Conservation (phyloP, 2,113 vertebrate genomes). For the Felis catus region DNA sequence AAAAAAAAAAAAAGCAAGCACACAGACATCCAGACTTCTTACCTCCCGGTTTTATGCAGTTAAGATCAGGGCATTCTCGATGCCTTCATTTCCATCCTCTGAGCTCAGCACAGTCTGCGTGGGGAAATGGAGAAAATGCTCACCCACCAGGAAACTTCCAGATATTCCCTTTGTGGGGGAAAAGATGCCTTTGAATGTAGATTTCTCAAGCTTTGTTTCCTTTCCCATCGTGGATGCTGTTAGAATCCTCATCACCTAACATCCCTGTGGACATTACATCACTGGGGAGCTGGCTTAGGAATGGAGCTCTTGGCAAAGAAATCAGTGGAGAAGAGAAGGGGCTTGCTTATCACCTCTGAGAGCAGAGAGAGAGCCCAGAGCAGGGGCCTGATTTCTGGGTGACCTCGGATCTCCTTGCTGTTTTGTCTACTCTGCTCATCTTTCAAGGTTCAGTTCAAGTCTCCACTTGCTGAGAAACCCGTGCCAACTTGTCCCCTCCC, state of each 20-base stretch:
- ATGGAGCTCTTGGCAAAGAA: not conserved
- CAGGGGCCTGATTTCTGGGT: not conserved
- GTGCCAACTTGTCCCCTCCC: not conserved
- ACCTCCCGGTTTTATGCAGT: constrained; percentile 65
- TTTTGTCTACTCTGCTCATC: not conserved
- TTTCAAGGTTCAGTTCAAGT: not conserved
- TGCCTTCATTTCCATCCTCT: constrained; percentile 39
- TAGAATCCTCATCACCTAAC: not conserved
- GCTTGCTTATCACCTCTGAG: not conserved
- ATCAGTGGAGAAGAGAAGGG: not conserved
- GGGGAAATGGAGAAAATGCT: constrained; percentile 43
- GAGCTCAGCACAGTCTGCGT: not conserved
- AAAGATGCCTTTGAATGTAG: constrained; percentile 47
- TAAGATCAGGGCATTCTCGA: constrained; percentile 45
- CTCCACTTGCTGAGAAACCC: not conserved
- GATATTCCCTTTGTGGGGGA: constrained; percentile 59
- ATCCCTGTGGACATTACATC: not conserved
- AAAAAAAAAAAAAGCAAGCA: constrained; percentile 62
- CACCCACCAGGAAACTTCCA: not conserved
- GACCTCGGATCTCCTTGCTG: not conserved
- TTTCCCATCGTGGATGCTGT: not conserved
- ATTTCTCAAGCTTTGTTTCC: constrained; percentile 56
- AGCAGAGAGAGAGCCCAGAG: not conserved
- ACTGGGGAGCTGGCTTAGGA: not conserved
- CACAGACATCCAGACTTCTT: constrained; percentile 56